Evolutionary conservation across 2,888 invertebrate species (phyloP).

Genomic region (Scaptomyza reducta): DNA sequence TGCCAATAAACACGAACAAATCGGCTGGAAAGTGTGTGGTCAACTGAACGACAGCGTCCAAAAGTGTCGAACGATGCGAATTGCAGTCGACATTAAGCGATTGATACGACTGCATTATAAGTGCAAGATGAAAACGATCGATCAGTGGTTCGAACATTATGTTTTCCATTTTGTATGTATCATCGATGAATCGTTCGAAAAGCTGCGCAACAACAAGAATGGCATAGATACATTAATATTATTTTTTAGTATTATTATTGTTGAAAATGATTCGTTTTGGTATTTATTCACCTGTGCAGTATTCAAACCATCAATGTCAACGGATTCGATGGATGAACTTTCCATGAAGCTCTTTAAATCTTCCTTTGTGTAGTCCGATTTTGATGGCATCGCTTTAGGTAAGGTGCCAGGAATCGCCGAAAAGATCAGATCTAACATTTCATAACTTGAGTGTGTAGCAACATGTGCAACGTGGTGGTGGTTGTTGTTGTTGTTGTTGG

Average conservation of each 20-base stretch:
- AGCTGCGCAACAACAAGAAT: conserved; percentile 21
- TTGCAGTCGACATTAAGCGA: conserved; percentile 4
- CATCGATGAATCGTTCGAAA: not conserved
- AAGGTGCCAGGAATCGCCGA: no score
- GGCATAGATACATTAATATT: no score
- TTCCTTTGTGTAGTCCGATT: not conserved
- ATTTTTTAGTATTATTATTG: no score
- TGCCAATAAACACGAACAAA: conserved; percentile 33
- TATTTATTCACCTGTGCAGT: not conserved
- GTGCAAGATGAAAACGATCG: conserved; percentile 45
- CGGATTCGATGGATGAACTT: not conserved
- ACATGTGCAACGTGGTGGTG: no score
- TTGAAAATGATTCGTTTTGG: not conserved
- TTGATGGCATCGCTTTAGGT: not conserved
- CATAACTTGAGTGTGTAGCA: no score
- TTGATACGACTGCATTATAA: conserved; percentile 51
- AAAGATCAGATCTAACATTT: no score
- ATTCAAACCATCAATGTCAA: not conserved
- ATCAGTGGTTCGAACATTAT: conserved; percentile 28
- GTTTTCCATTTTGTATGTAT: not conserved
- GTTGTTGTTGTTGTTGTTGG: no score
- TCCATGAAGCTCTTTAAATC: not conserved
- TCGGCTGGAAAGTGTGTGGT: conserved; percentile 5
- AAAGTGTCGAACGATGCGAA: conserved; percentile 28
- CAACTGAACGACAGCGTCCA: conserved; percentile 29